phyloP scores from a whole-genome alignment of 2,888 invertebrate species.

The Apodemia hepburni region DNA sequence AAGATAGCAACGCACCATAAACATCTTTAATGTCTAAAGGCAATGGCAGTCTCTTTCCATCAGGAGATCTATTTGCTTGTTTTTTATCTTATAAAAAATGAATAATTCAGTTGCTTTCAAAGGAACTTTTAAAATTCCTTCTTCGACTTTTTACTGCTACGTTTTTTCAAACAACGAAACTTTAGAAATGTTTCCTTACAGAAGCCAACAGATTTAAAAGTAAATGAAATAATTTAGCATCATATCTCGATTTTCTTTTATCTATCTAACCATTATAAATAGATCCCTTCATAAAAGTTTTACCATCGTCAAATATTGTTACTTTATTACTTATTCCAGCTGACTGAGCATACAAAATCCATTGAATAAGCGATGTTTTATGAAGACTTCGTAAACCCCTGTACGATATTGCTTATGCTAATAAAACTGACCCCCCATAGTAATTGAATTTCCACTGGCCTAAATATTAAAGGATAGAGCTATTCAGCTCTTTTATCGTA shows the following conservation, averaged over 20 bases:
- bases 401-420: conserved; percentile 28
- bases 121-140: too few species aligned
- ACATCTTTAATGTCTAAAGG: too few species aligned
- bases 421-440: conserved; percentile 24
- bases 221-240: not conserved
- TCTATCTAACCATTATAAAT: conserved; percentile 1
- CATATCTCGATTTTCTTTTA: not conserved
- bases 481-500: not conserved
- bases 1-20: too few species aligned
- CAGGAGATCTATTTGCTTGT: too few species aligned
- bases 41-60: too few species aligned
- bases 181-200: not conserved
- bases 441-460: conserved; percentile 27
- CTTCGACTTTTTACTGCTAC: not conserved
- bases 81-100: too few species aligned
- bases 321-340: conserved; percentile 14
- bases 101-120: too few species aligned
- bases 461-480: conserved; percentile 7
- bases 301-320: conserved; percentile 4
- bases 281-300: conserved; percentile 12
- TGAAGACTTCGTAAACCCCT: conserved; percentile 20
- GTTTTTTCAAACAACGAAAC: not conserved
- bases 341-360: conserved; percentile 12
- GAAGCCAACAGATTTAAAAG: not conserved
- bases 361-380: conserved; percentile 11